Percentiles rank a stretch among this genome's conserved stretches.
phyloP scores from a whole-genome alignment of 2,888 invertebrate genomes.

The Hipparchia sbordonii region DNA sequence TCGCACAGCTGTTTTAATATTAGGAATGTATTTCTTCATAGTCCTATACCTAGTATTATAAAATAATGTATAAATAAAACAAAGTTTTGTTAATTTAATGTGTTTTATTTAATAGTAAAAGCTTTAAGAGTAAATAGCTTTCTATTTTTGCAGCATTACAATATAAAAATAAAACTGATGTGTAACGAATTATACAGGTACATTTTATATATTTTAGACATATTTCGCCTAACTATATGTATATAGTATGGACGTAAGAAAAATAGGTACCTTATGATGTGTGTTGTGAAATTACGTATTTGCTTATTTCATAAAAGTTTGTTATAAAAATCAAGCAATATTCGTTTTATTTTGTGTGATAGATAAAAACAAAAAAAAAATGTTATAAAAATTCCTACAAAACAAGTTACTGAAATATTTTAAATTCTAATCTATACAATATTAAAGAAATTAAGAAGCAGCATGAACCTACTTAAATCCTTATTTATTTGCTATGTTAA shows the following conservation, averaged over 20 bases:
- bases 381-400: too few relatives aligned
- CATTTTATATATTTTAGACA: slow-evolving; percentile 5
- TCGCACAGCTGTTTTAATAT: background rate
- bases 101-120: slow-evolving; percentile 36
- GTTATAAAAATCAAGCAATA: too few relatives aligned
- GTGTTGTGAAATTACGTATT: too few relatives aligned
- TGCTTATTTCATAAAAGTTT: too few relatives aligned
- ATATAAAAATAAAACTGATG: slow-evolving; percentile 3
- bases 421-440: too few relatives aligned
- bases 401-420: too few relatives aligned
- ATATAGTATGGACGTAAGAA: background rate
- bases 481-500: background rate
- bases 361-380: too few relatives aligned
- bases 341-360: too few relatives aligned
- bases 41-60: slow-evolving; percentile 4
- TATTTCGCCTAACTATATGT: background rate
- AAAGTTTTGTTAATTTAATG: slow-evolving; percentile 30
- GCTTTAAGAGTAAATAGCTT: slow-evolving; percentile 31
- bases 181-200: background rate
- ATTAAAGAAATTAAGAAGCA: too few relatives aligned
- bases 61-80: slow-evolving; percentile 48
- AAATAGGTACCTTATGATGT: too few relatives aligned
- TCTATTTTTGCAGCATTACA: slow-evolving; percentile 8
- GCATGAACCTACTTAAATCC: too few relatives aligned
- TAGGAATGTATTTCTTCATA: slow-evolving; percentile 19